Conservation (phyloP, 2,113 vertebrate species). For the Micronycteris hirsuta region DNA sequence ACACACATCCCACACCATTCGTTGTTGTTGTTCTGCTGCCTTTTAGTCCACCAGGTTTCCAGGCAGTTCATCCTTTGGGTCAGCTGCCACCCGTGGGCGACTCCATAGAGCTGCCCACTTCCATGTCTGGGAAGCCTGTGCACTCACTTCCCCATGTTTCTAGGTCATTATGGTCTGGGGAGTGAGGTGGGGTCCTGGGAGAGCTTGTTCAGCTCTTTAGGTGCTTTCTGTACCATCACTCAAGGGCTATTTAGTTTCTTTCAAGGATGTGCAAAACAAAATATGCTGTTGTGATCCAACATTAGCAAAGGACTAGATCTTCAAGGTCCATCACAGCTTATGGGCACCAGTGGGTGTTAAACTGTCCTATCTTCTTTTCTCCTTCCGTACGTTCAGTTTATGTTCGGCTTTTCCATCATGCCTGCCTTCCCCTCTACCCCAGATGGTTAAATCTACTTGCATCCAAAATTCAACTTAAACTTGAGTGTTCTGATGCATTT, state of each 20-base stretch:
- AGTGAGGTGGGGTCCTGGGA: not conserved
- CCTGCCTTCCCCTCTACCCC: not conserved
- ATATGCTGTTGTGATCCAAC: not conserved
- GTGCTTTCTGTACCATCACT: not conserved
- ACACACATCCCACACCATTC: not conserved
- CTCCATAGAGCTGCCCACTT: not conserved
- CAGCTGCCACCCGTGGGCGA: not conserved
- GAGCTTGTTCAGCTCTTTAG: not conserved
- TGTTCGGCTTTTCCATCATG: slow-evolving; percentile 43
- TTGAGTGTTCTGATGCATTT: not conserved
- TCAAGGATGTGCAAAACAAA: not conserved
- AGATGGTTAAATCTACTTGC: not conserved
- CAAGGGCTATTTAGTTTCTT: not conserved
- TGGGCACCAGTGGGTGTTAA: not conserved
- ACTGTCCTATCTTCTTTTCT: not conserved
- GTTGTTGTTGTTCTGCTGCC: not conserved
- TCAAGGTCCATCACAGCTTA: not conserved
- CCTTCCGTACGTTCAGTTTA: not conserved
- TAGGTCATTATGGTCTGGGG: not conserved
- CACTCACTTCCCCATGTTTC: not conserved
- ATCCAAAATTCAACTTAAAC: not conserved
- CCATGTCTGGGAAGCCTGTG: not conserved
- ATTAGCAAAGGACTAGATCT: not conserved
- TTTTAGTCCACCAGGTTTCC: not conserved
- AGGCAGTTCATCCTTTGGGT: not conserved